These are phyloP conservation scores for Vireo griseus DNA, from an alignment of 2,797 vertebrate genomes.

Conservation along the genomic window DNA sequence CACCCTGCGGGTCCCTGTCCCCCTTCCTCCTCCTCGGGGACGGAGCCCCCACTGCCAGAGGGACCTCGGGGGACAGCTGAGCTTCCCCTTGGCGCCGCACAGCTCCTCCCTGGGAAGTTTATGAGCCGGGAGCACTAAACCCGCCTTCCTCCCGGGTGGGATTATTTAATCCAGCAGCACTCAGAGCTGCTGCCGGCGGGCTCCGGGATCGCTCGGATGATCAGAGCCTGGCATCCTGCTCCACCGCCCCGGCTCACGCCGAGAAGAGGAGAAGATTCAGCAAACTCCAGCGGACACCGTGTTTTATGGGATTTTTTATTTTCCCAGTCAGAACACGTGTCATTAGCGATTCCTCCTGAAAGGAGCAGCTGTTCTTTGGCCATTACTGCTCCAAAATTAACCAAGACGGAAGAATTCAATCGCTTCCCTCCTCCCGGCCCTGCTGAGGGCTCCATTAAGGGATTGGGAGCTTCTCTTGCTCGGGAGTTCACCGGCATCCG, in stretches of 20 bases:
- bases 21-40: neutral
- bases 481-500: neutral
- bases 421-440: neutral
- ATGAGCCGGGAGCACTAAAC: neutral
- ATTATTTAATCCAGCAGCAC: neutral
- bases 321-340: neutral
- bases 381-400: neutral
- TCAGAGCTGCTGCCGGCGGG: neutral
- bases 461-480: neutral
- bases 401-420: constrained; percentile 5
- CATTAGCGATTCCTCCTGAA: constrained; percentile 8
- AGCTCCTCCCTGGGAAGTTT: neutral
- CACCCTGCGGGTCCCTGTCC: neutral
- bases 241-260: neutral
- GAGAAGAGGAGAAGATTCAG: neutral
- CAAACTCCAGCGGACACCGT: neutral
- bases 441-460: neutral
- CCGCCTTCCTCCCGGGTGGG: neutral
- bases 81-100: neutral
- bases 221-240: neutral
- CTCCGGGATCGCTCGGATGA: neutral
- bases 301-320: neutral
- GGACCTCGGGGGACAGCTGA: neutral
- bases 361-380: constrained; percentile 23
- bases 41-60: neutral